phyloP scores from a whole-genome alignment of 2,888 invertebrate species.

The Sinelater perroti region DNA sequence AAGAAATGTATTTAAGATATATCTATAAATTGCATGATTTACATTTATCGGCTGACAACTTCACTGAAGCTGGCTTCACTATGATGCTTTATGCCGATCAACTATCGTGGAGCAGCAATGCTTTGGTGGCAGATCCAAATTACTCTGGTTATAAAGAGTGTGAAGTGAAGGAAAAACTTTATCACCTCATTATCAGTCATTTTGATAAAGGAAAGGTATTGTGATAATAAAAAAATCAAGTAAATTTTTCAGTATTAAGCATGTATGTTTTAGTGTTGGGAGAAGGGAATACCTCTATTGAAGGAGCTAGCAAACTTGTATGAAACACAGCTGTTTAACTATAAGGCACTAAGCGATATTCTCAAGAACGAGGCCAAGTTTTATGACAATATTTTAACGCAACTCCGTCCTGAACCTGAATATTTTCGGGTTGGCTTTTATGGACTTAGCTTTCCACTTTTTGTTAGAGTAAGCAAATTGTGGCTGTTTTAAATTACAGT shows the following conservation, averaged over 20 bases:
- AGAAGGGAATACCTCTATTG: constrained; percentile 91
- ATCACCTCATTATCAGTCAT: constrained; percentile 88
- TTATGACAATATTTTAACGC: constrained; percentile 88
- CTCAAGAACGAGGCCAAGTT: constrained; percentile 88
- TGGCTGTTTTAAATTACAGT: constrained; percentile 3
- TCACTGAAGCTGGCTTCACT: constrained; percentile 94
- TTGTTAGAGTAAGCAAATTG: constrained; percentile 77
- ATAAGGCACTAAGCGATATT: constrained; percentile 85
- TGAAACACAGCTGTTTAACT: constrained; percentile 87
- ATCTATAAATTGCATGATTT: constrained; percentile 94
- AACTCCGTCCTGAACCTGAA: constrained; percentile 90
- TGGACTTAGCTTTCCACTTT: constrained; percentile 91
- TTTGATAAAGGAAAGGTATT: constrained; percentile 94
- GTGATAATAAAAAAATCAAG: too few species aligned
- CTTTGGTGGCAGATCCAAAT: constrained; percentile 71
- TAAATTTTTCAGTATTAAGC: neutral
- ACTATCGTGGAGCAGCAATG: constrained; percentile 81
- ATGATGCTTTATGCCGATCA: constrained; percentile 93
- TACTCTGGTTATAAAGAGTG: constrained; percentile 84
- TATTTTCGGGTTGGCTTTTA: constrained; percentile 97
- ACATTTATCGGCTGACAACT: constrained; percentile 91
- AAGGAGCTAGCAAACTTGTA: constrained; percentile 89
- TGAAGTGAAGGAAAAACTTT: constrained; percentile 89
- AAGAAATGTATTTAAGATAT: constrained; percentile 95
- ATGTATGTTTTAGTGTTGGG: constrained; percentile 81